Evolutionary conservation across 2,888 invertebrate genomes (phyloP).

Genomic region (Seira sanloemensis): DNA sequence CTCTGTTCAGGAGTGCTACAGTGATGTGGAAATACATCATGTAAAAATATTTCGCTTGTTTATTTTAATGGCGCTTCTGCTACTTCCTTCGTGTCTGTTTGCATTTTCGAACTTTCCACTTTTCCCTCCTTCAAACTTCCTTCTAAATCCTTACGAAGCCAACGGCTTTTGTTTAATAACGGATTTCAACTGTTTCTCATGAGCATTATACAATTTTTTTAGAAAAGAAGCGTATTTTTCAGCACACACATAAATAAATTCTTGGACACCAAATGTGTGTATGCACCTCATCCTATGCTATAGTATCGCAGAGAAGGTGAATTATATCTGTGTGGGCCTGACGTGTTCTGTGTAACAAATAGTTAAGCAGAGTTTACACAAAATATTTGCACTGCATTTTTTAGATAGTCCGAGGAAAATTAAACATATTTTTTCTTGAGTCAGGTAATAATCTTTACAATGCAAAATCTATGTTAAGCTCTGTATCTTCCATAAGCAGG

Average conservation of each 20-base stretch:
- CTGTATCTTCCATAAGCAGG: no score
- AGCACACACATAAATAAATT: no score
- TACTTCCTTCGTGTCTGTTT: slow-evolving; percentile 3
- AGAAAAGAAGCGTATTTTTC: no score
- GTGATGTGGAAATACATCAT: slow-evolving; percentile 13
- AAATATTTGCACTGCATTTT: neutral
- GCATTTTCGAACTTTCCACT: slow-evolving; percentile 25
- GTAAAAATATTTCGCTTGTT: slow-evolving; percentile 47
- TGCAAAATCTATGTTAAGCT: no score
- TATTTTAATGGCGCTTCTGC: slow-evolving; percentile 53
- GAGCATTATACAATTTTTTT: no score
- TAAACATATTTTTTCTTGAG: no score
- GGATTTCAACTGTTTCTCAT: slow-evolving; percentile 35
- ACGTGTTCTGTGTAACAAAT: neutral
- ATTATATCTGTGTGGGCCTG: neutral
- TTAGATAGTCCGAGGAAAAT: no score
- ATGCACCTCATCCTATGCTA: no score
- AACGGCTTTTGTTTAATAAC: slow-evolving; percentile 32
- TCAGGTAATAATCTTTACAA: no score
- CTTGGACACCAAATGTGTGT: no score
- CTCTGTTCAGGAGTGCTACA: neutral
- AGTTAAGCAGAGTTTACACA: neutral
- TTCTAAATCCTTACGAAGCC: slow-evolving; percentile 47
- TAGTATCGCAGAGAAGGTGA: no score
- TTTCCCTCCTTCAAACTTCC: slow-evolving; percentile 21